Evolutionary conservation across 1,140 invertebrate genomes (phyloP), one percentile per base, ranked within the genome.

Genomic region (Diprion similis): DNA sequence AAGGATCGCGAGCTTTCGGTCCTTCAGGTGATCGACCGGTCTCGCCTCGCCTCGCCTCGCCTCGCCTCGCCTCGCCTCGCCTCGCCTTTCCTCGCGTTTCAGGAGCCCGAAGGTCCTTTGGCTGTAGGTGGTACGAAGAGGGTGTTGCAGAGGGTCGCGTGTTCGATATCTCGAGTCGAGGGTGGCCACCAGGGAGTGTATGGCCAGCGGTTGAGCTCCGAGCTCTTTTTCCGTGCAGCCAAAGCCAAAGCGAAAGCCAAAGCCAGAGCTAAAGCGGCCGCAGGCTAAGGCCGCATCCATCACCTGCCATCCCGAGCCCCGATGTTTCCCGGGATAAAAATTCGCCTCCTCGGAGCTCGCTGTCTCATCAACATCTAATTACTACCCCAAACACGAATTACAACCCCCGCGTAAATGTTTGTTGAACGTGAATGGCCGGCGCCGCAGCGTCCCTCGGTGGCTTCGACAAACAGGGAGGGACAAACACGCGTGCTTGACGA

Each of bases 321-420:
- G 24, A 37, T 37, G 2, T 6, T 37, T 37, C 2, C 2, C 1
- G 24, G 24, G 24, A 37, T 37, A 37, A 37, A 37, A 37, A 37
- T 37, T 37, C 24, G 24, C 24, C 24, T 37, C 24, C 24, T 37
- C 24, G 2, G 24, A 37, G 24, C 24, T 37, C 24, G 51, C n/a
- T 59, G 51, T 59, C 51, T 59, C 51, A 59, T 59, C 51, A 59
- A 59, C 51, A 59, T 59, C 51, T 59, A 59, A 59, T 59, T 59
- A 59, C 51, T 59, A 59, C n/a, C 11, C 51, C 51, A 59, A 59
- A 59, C 51, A 59, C 11, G 51, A 59, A 59, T 59, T 59, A 59
- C 11, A 8, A 9, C 51, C 51, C n/a, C 24, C 51, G n/a, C n/a
- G 51, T 59, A 59, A 59, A 59, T 59, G 51, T 59, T 59, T 59